Evolutionary conservation across 1,140 invertebrate species (phyloP).

Genomic region (Euschistus heros): DNA sequence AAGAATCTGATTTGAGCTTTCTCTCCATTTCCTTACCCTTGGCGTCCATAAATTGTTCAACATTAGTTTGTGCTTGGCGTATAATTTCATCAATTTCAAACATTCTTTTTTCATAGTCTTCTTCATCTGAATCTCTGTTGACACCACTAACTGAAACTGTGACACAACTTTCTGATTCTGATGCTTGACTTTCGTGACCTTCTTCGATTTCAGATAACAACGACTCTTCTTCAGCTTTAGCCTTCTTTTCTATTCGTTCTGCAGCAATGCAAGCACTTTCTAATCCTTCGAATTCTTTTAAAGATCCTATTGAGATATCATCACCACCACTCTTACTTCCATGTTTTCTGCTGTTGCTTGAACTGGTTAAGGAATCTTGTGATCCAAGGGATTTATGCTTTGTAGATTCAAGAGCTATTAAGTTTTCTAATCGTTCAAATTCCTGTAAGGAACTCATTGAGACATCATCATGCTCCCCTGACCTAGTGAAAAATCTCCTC

Average conservation of each 20-base stretch:
- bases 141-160: constrained; percentile 48
- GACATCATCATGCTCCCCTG: constrained; percentile 78
- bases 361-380: constrained; percentile 61
- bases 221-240: constrained; percentile 70
- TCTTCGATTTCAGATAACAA: constrained; percentile 61
- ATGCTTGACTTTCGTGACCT: constrained; percentile 50
- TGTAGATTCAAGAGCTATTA: constrained; percentile 54
- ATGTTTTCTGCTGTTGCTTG: constrained; percentile 47
- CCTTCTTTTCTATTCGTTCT: constrained; percentile 66
- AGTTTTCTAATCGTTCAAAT: constrained; percentile 81
- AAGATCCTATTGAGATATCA: constrained; percentile 78
- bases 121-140: constrained; percentile 37
- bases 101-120: constrained; percentile 58
- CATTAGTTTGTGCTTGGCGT: constrained; percentile 54
- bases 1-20: constrained; percentile 32
- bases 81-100: constrained; percentile 66
- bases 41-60: constrained; percentile 39
- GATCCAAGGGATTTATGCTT: constrained; percentile 49
- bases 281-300: constrained; percentile 88
- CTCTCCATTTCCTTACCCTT: constrained; percentile 36
- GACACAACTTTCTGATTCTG: constrained; percentile 55
- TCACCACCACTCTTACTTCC: constrained; percentile 68
- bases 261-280: constrained; percentile 79
- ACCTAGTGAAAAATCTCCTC: constrained; percentile 62
- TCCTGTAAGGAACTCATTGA: constrained; percentile 87